Conservation (phyloP, 2,888 invertebrate genomes). For the Drosophila helvetica region DNA sequence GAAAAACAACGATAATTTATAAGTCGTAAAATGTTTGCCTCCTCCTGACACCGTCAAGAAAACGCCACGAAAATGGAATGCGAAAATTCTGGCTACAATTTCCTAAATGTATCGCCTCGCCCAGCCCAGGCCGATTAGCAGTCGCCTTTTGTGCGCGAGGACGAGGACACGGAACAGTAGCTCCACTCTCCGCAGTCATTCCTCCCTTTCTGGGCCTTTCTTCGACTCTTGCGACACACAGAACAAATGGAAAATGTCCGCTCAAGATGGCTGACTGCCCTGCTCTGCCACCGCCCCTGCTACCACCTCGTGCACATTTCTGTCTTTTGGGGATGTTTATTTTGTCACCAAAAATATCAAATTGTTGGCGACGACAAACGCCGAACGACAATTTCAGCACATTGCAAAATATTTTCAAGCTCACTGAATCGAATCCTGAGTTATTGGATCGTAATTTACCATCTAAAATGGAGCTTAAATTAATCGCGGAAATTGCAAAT, state of each 20-base stretch:
- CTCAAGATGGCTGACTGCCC: conserved; percentile 64
- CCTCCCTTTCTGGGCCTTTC: conserved; percentile 14
- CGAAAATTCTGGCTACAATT: conserved; percentile 70
- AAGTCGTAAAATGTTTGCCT: conserved; percentile 66
- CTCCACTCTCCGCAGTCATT: conserved; percentile 9
- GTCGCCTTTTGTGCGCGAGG: conserved; percentile 41
- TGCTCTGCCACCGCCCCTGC: neutral
- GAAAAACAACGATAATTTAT: conserved; percentile 77
- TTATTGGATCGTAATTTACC: conserved; percentile 55
- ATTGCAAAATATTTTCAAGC: conserved; percentile 71
- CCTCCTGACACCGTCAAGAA: conserved; percentile 25
- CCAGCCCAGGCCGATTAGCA: conserved; percentile 64
- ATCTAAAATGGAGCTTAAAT: conserved; percentile 42
- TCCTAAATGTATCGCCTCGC: conserved; percentile 71
- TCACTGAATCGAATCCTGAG: conserved; percentile 64
- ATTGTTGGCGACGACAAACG: conserved; percentile 54
- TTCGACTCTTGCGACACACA: conserved; percentile 26
- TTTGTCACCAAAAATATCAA: conserved; percentile 52
- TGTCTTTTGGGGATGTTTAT: conserved; percentile 51
- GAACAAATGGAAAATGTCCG: conserved; percentile 47
- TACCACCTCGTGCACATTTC: neutral
- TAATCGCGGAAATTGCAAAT: conserved; percentile 13
- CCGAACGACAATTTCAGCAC: conserved; percentile 52
- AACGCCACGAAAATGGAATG: conserved; percentile 62
- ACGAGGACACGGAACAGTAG: conserved; percentile 59